A percentile compares a stretch with the other conserved stretches of the same genome.
Conservation (phyloP, 2,888 invertebrate species). For the Dryocosmus kuriphilus region DNA sequence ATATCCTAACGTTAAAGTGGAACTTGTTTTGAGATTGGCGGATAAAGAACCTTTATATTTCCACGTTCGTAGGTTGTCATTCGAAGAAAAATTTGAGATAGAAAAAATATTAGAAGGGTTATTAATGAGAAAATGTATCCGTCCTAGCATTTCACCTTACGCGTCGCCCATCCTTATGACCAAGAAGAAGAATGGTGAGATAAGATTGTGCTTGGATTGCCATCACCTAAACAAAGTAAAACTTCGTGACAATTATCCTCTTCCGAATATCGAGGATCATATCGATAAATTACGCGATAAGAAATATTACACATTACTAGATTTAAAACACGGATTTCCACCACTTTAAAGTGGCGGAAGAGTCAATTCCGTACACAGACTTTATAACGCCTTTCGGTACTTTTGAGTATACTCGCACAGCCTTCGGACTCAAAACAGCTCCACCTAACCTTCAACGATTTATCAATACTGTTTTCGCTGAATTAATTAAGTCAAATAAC, state of each 20-base stretch:
- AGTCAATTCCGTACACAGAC: too few species aligned
- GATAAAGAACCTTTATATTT: not conserved
- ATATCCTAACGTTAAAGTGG: not conserved
- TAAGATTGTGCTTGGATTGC: conserved; percentile 50
- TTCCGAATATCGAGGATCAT: conserved; percentile 51
- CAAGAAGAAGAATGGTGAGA: not conserved
- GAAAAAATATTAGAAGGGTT: not conserved
- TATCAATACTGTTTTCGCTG: too few species aligned
- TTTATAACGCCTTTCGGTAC: too few species aligned
- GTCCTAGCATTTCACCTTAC: not conserved
- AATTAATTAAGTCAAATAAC: too few species aligned
- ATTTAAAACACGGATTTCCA: too few species aligned
- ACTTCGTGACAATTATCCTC: conserved; percentile 45
- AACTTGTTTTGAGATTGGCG: not conserved
- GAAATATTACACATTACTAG: too few species aligned
- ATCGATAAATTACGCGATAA: too few species aligned
- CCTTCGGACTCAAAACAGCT: too few species aligned
- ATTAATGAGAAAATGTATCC: not conserved
- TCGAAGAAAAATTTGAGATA: not conserved
- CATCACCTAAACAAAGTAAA: conserved; percentile 44
- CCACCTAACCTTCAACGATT: too few species aligned
- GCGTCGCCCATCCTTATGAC: not conserved
- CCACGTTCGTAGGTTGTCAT: too few species aligned
- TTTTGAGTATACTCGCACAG: too few species aligned
- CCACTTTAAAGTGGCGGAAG: too few species aligned